Base-by-base conservation (phyloP, 2,113 vertebrate genomes). In the Chamaea fasciata region DNA sequence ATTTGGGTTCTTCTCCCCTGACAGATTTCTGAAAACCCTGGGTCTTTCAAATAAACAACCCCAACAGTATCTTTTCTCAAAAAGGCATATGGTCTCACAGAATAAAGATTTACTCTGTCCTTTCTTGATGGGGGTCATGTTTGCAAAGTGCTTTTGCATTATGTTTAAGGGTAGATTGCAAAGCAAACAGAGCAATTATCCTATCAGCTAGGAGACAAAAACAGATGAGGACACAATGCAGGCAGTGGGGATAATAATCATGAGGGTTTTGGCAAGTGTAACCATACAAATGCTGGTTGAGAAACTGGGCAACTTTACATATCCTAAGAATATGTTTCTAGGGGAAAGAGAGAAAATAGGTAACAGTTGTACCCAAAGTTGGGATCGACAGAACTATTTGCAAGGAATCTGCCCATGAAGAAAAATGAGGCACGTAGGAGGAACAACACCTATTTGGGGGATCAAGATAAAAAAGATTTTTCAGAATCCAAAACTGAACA, bases 1-100 rank as follows among this genome's bases (percentile, higher is more conserved):
- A 63, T 81, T 94, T 91, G 15, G 10, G 57, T 81, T 78, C 28
- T 90, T 89, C 68, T 91, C 22, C 47, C 94, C 69, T 83, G 87
- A 73, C 2, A 70, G 81, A 37, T 44, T 90, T 91, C 50, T 11
- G 16, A 91, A 95, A 94, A 39, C 19, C 55, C 35, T 15, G 15
- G 9, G 9, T 75, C 85, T 90, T 77, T 63, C 39, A 73, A 49
- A 92, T 84, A 82, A n/a, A 2, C 14, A 57, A 64, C 64, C 31
- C 30, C 57, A 91, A 62, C 20, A 41, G 52, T 64, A 77, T 6
- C 11, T 81, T 63, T 83, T 73, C 83, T 83, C 46, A 26, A 27
- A 53, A 31, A 92, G 62, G 56, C 22, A 60, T 71, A 63, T 49
- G 47, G 30, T 88, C 49, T 81, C 18, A 13, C 15, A 42, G 55